These are phyloP conservation scores for Alentia gelatinosa DNA, from an alignment of 2,888 invertebrate species.

Conservation along the genomic window DNA sequence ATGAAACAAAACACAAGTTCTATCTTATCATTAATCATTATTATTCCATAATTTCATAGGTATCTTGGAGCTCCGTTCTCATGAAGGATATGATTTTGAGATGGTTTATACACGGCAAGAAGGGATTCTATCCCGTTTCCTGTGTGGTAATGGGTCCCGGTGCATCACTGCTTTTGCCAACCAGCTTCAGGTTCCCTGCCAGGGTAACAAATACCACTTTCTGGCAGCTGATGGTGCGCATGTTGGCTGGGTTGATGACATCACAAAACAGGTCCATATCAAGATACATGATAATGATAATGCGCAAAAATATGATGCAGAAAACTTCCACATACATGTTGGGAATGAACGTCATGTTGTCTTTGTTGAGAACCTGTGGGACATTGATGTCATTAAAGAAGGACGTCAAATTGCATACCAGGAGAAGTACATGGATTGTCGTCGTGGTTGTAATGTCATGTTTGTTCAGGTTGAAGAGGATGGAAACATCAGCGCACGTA, in stretches of 20 bases:
- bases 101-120: constrained; percentile 66
- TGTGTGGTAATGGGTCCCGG: constrained; percentile 69
- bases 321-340: constrained; percentile 64
- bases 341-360: constrained; percentile 67
- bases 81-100: constrained; percentile 50
- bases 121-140: constrained; percentile 59
- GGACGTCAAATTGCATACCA: constrained; percentile 61
- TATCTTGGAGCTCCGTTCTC: not conserved
- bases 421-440: constrained; percentile 38
- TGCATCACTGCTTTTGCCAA: constrained; percentile 66
- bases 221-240: constrained; percentile 2
- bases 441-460: constrained; percentile 64
- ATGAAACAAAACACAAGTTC: too few relatives aligned
- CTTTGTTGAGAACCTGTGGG: constrained; percentile 60
- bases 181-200: constrained; percentile 49
- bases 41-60: too few relatives aligned
- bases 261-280: not conserved
- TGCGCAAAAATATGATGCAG: not conserved
- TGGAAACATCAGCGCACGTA: constrained; percentile 59
- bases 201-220: constrained; percentile 46
- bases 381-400: constrained; percentile 57
- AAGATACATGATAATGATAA: not conserved
- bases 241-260: not conserved
- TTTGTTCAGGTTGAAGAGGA: constrained; percentile 60
- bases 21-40: too few relatives aligned